A percentile compares a stretch with the other conserved stretches of the same genome.
These are phyloP conservation scores for Drymodes brunneopygia DNA, from an alignment of 2,113 vertebrate species.

Conservation along the genomic window DNA sequence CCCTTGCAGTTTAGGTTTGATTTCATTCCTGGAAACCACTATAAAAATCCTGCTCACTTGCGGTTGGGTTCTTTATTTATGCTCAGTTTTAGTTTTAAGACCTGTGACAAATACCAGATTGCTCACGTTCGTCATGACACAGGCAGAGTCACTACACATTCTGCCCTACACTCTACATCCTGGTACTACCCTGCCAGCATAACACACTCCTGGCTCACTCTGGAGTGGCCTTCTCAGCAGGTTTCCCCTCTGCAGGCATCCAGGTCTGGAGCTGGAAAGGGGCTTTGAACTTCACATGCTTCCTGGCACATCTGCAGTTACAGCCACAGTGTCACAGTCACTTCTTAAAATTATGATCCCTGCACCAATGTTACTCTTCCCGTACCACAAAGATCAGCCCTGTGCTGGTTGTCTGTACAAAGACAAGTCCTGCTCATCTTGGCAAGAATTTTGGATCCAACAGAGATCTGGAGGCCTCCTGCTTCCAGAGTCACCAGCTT, in stretches of 20 bases:
- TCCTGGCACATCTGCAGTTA: neutral
- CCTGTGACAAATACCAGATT: constrained; percentile 53
- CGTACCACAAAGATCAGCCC: neutral
- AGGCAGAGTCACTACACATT: neutral
- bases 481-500: neutral
- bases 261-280: neutral
- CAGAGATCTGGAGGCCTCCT: neutral
- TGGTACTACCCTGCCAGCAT: neutral
- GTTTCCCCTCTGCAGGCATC: neutral
- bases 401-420: neutral
- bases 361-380: accelerated
- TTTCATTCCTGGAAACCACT: constrained; percentile 14
- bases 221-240: neutral
- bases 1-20: constrained; percentile 3
- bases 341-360: neutral
- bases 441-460: neutral
- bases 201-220: neutral
- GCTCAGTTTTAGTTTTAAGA: constrained; percentile 30
- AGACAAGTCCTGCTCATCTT: neutral
- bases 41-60: neutral
- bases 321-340: neutral
- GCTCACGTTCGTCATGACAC: neutral
- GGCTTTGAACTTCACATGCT: neutral
- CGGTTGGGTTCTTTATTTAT: constrained; percentile 1
- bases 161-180: neutral